A percentile compares a stretch with the other conserved stretches of the same genome.
Evolutionary conservation across 2,113 vertebrate genomes (phyloP).

Genomic region (Actenoides lindsayi): DNA sequence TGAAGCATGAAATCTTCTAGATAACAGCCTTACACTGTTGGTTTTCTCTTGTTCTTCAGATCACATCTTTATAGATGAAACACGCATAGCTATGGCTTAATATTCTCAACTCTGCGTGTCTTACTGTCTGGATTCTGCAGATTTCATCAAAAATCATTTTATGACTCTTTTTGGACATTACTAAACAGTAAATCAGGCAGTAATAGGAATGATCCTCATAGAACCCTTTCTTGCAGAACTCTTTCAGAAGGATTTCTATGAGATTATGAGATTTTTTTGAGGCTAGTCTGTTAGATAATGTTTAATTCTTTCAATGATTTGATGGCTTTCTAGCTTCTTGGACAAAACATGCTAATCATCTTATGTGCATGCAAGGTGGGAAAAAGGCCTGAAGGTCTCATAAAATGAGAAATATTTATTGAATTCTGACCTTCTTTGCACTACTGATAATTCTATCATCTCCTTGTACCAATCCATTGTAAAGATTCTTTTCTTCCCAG

Average conservation of each 20-base stretch:
- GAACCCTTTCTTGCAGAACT: background rate
- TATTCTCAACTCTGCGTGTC: background rate
- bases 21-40: background rate
- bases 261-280: background rate
- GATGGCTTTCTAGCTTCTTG: background rate
- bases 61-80: background rate
- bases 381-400: background rate
- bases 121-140: background rate
- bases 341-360: background rate
- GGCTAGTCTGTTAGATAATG: background rate
- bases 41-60: background rate
- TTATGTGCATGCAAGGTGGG: background rate
- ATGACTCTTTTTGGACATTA: background rate
- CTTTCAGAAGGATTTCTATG: background rate
- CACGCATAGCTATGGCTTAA: background rate
- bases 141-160: background rate
- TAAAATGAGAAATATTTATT: background rate
- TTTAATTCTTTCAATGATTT: background rate
- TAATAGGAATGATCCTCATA: background rate
- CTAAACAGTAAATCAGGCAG: background rate
- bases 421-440: background rate
- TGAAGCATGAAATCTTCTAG: background rate
- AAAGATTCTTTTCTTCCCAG: background rate
- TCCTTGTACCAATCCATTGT: background rate
- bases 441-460: background rate